These are phyloP conservation scores for Rhodeus uyekii DNA, from an alignment of 2,797 vertebrate genomes.

Conservation along the genomic window DNA sequence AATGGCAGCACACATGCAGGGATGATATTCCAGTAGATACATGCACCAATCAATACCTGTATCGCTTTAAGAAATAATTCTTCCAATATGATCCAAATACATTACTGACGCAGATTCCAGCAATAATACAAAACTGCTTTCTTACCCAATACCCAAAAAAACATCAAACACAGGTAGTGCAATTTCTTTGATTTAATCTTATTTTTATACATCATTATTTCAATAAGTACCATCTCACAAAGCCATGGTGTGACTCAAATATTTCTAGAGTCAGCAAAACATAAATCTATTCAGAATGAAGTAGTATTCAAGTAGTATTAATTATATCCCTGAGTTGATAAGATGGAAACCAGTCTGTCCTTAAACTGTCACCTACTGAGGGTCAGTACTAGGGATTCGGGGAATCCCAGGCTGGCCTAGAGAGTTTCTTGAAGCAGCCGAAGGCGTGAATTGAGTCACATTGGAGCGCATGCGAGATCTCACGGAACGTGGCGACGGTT, in stretches of 20 bases:
- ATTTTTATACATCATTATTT: background rate
- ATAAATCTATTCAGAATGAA: background rate
- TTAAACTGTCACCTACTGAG: conserved; percentile 72
- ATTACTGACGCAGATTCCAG: conserved; percentile 13
- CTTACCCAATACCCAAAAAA: background rate
- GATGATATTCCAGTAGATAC: conserved; percentile 12
- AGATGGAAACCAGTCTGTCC: conserved; percentile 64
- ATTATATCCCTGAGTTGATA: conserved; percentile 47
- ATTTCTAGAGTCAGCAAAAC: background rate
- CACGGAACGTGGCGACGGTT: conserved; percentile 33
- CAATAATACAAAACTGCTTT: background rate
- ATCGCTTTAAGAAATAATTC: background rate
- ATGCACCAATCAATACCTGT: conserved; percentile 30
- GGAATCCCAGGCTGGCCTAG: conserved; percentile 61
- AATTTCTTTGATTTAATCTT: background rate
- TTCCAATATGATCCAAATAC: background rate
- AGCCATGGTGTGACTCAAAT: background rate
- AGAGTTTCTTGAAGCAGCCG: conserved; percentile 17
- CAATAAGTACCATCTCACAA: background rate
- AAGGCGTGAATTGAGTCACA: conserved; percentile 1
- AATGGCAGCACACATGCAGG: conserved; percentile 20
- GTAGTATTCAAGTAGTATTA: conserved; percentile 2
- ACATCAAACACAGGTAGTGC: background rate
- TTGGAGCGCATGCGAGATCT: conserved; percentile 41
- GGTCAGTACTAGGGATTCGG: conserved; percentile 76